phyloP scores from a whole-genome alignment of 23 tunicate species.

The Botrylloides violaceus region DNA sequence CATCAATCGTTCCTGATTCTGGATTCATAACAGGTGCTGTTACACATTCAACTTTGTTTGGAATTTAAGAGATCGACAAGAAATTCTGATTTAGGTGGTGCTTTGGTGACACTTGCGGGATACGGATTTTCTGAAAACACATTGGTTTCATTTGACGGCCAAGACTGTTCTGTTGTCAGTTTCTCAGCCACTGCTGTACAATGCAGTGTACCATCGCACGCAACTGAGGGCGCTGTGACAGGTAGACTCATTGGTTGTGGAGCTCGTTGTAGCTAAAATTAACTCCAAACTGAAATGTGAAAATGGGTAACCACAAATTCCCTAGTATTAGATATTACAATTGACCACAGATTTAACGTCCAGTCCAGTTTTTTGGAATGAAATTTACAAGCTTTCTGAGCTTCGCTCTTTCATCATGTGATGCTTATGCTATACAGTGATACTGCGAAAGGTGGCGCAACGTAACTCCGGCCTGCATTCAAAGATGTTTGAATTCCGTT shows the following conservation, averaged over 20 bases:
- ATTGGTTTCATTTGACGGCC: not conserved
- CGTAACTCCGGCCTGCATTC: too few relatives aligned
- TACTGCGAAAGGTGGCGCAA: too few relatives aligned
- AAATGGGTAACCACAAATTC: too few relatives aligned
- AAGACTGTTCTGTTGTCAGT: not conserved
- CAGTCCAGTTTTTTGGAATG: too few relatives aligned
- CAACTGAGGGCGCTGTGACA: not conserved
- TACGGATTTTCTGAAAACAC: slow-evolving; percentile 21
- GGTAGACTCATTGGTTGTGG: not conserved
- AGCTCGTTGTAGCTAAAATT: not conserved
- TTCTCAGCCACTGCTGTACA: not conserved
- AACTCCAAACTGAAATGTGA: too few relatives aligned
- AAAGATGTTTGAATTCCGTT: too few relatives aligned
- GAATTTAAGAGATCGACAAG: not conserved
- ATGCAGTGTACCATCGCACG: slow-evolving; percentile 9
- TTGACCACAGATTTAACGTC: too few relatives aligned
- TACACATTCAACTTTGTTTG: not conserved
- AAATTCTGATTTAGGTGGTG: slow-evolving; percentile 2
- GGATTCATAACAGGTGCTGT: slow-evolving; percentile 14
- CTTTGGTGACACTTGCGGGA: slow-evolving; percentile 3
- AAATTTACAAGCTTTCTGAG: too few relatives aligned
- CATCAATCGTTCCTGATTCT: not conserved
- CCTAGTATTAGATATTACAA: too few relatives aligned
- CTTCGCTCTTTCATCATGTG: too few relatives aligned
- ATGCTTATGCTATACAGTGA: too few relatives aligned